Evolutionary conservation across 2,888 invertebrate genomes (phyloP).

Genomic region (Uropetala carovei): DNA sequence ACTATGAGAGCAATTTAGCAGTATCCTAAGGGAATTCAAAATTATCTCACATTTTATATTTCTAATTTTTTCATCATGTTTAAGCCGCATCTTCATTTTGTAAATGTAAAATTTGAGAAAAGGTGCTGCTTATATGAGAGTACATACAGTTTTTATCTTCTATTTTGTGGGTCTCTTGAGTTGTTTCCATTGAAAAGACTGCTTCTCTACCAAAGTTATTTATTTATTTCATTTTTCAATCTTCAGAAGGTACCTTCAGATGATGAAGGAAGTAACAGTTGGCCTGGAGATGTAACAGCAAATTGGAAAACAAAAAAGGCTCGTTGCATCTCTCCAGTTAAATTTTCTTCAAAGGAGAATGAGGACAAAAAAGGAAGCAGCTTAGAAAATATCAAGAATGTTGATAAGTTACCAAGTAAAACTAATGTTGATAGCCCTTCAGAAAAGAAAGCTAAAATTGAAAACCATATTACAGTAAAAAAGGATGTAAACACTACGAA

Average conservation of each 20-base stretch:
- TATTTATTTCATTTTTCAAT: neutral
- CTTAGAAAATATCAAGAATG: neutral
- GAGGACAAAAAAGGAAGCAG: neutral
- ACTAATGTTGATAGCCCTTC: neutral
- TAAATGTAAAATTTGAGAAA: too few species aligned
- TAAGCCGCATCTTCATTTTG: too few species aligned
- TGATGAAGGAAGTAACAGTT: conserved; percentile 28
- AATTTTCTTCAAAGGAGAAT: neutral
- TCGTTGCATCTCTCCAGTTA: neutral
- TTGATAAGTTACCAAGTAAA: neutral
- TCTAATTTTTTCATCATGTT: too few species aligned
- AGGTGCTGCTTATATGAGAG: too few species aligned
- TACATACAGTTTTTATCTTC: too few species aligned
- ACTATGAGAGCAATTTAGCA: too few species aligned
- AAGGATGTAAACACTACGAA: neutral
- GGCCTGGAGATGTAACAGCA: neutral
- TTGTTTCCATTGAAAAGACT: neutral
- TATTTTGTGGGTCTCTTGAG: too few species aligned
- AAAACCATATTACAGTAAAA: neutral
- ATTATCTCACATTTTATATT: too few species aligned
- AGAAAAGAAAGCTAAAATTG: neutral
- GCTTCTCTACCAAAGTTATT: neutral
- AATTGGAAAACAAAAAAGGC: conserved; percentile 5
- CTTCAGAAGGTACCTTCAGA: conserved; percentile 29
- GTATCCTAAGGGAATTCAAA: too few species aligned